Percentiles rank a stretch among this genome's conserved stretches.
Conservation (phyloP, 2,797 vertebrate species). For the Rhynchonycteris naso region DNA sequence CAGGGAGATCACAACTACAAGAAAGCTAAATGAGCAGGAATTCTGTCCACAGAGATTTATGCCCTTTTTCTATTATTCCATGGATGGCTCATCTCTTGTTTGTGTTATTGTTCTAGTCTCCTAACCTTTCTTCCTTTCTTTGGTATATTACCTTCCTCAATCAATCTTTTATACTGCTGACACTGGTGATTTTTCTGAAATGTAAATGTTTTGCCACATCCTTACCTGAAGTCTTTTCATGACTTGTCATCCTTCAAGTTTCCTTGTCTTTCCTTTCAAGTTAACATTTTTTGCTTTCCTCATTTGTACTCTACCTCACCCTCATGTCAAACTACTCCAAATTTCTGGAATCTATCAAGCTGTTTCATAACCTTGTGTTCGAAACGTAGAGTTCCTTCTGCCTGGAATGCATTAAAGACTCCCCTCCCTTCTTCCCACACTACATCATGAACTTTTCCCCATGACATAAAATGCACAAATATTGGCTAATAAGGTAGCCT, state of each 20-base stretch:
- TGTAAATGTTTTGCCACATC: not conserved
- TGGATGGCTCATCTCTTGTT: not conserved
- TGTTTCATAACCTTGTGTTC: not conserved
- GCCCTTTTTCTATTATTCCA: not conserved
- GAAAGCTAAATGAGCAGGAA: not conserved
- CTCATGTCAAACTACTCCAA: not conserved
- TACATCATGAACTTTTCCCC: not conserved
- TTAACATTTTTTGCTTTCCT: not conserved
- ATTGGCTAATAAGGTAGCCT: slow-evolving; percentile 22
- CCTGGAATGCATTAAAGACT: not conserved
- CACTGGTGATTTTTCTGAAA: not conserved
- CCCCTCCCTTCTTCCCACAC: too few species aligned
- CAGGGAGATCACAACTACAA: not conserved
- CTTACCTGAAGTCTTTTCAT: slow-evolving; percentile 43
- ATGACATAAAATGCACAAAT: slow-evolving; percentile 12
- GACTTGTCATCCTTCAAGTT: slow-evolving; percentile 28
- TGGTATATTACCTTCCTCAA: not conserved
- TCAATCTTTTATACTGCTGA: not conserved
- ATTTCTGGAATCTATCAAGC: slow-evolving; percentile 47
- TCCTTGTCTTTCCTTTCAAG: slow-evolving; percentile 9
- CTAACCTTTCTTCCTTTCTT: not conserved
- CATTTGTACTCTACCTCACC: not conserved
- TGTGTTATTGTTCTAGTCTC: not conserved
- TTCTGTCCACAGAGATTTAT: not conserved
- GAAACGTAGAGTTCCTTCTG: not conserved